Evolutionary conservation across 1,140 invertebrate genomes (phyloP), one percentile per base, ranked within the genome.

Genomic region (Polypedilum vanderplanki): DNA sequence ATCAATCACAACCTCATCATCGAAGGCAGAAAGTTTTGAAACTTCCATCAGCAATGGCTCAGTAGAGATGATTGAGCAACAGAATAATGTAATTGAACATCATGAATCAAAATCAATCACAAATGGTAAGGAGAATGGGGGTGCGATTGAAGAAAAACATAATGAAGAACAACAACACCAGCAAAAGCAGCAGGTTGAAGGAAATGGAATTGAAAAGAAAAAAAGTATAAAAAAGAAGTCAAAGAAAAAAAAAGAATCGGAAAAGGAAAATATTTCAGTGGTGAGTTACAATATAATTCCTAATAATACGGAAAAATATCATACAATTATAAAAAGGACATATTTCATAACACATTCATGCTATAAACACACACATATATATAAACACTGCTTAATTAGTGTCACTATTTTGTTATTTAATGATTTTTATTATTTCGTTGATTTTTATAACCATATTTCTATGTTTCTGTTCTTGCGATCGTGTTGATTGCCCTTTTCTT

Each of bases 191-290:
- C 15, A 70, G 17, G 10, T n/a, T 40, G 40, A 75, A 40, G 20
- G n/a, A 3, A 73, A 40, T 22, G 57, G 70, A 41, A 41, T 9
- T 7, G 20, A 74, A 57, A 46, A 41, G 33, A 22, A 4, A 17
- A 46, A 12, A 15, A 46, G 33, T 18, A n/a, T 80, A 77, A 87
- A 85, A 80, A 88, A 88, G 82, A 87, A 87, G 77, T 84, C 83
- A 74, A 87, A 87, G 82, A 88, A 88, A 80, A 86, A 87, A 79
- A 87, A 86, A 78, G 85, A 86, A 75, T 81, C 84, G 75, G 86
- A 87, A 79, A 87, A 87, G 81, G 87, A 88, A 78, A 88, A 87
- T 77, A 87, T 88, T 78, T 88, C 87, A 76, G 86, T 88, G 83
- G 87, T 88, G 80, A 87, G 86, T 85, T 78, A 78, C 76, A 40